phyloP scores from a whole-genome alignment of 2,113 vertebrate genomes.

The Catharus minimus region DNA sequence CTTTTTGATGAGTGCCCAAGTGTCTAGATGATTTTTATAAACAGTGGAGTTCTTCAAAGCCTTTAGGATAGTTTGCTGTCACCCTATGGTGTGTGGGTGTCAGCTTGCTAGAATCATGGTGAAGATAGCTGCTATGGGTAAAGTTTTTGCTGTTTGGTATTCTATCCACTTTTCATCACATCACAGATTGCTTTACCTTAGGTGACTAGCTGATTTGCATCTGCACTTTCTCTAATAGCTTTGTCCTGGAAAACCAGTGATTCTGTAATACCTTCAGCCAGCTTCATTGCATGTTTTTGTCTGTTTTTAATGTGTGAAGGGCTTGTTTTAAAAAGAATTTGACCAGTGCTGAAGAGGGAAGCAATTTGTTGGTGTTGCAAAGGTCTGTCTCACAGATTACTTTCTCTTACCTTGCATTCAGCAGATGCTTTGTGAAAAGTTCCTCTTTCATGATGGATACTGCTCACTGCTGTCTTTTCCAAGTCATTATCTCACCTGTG shows the following conservation, averaged over 20 bases:
- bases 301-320: neutral
- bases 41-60: neutral
- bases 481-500: neutral
- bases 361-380: neutral
- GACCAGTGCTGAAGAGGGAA: fast-evolving
- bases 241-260: neutral
- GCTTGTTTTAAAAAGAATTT: neutral
- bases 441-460: neutral
- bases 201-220: neutral
- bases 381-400: neutral
- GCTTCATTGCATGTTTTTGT: neutral
- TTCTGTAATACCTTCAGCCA: neutral
- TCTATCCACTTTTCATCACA: neutral
- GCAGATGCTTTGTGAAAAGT: neutral
- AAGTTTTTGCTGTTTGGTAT: neutral
- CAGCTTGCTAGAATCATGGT: neutral
- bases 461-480: neutral
- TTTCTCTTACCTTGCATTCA: neutral
- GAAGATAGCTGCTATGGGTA: neutral
- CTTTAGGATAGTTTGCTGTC: neutral
- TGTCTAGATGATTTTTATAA: neutral
- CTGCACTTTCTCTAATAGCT: neutral
- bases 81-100: neutral
- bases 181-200: neutral
- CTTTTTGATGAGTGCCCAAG: neutral